Evolutionary conservation across 2,797 vertebrate species (phyloP).

Genomic region (Trachops cirrhosus): DNA sequence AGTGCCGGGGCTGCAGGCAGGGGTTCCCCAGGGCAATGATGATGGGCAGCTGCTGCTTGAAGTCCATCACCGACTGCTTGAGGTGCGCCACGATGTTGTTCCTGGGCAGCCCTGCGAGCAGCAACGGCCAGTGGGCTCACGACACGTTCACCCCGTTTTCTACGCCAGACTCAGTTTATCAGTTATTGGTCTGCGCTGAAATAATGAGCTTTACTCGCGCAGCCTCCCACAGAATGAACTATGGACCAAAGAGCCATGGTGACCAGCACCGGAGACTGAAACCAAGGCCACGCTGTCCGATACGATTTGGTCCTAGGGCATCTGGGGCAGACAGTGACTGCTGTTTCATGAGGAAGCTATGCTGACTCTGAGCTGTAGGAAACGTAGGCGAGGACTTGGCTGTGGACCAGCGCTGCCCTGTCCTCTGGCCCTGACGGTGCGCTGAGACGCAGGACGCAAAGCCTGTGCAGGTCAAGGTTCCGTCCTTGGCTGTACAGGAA

Average conservation of each 20-base stretch:
- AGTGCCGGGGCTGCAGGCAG: slow-evolving; percentile 78
- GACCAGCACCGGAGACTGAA: not conserved
- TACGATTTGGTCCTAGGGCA: not conserved
- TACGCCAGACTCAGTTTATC: not conserved
- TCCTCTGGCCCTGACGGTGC: not conserved
- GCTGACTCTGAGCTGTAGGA: not conserved
- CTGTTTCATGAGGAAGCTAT: not conserved
- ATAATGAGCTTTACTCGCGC: not conserved
- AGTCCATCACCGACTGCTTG: slow-evolving; percentile 77
- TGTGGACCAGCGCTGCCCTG: not conserved
- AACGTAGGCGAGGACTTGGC: not conserved
- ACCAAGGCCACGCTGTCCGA: not conserved
- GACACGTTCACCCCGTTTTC: not conserved
- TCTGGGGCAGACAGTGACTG: no score
- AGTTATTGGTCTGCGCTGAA: not conserved
- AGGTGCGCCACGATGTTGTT: slow-evolving; percentile 74
- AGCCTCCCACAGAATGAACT: not conserved
- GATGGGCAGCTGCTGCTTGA: slow-evolving; percentile 79
- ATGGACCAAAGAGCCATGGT: not conserved
- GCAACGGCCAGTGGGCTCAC: not conserved
- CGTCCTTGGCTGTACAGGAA: not conserved
- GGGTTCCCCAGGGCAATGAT: slow-evolving; percentile 79
- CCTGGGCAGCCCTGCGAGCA: slow-evolving; percentile 78
- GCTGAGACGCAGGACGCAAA: not conserved
- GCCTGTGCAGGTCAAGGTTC: not conserved